Evolutionary conservation across 1,140 invertebrate genomes (phyloP).

Genomic region (Diuraphis noxia): DNA sequence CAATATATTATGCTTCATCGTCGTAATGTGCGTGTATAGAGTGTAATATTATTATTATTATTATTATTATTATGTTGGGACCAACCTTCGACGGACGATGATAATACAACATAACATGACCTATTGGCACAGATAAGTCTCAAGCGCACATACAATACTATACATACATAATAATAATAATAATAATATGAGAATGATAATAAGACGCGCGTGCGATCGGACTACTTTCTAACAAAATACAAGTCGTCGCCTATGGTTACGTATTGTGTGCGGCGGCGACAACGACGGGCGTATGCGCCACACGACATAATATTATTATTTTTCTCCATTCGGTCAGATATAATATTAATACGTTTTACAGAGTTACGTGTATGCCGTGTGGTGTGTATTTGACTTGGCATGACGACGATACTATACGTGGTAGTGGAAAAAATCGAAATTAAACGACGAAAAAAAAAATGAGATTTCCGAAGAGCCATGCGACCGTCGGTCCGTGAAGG

Average conservation of each 20-base stretch:
- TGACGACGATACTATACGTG: neutral
- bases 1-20: neutral
- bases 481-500: conserved; percentile 10
- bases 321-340: neutral
- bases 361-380: neutral
- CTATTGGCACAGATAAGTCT: conserved; percentile 38
- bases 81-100: conserved; percentile 14
- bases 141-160: neutral
- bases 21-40: neutral
- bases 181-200: neutral
- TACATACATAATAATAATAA: neutral
- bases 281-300: neutral
- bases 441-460: neutral
- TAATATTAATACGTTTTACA: neutral
- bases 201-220: neutral
- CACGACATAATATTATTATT: neutral
- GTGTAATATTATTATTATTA: neutral
- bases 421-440: neutral
- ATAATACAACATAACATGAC: conserved; percentile 24
- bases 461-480: conserved; percentile 17
- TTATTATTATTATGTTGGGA: neutral
- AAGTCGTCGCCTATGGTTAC: conserved; percentile 5
- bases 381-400: neutral
- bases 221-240: conserved; percentile 34
- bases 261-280: neutral